These are phyloP conservation scores for Oreochromis mossambicus DNA, from an alignment of 2,797 vertebrate species.

Conservation along the genomic window DNA sequence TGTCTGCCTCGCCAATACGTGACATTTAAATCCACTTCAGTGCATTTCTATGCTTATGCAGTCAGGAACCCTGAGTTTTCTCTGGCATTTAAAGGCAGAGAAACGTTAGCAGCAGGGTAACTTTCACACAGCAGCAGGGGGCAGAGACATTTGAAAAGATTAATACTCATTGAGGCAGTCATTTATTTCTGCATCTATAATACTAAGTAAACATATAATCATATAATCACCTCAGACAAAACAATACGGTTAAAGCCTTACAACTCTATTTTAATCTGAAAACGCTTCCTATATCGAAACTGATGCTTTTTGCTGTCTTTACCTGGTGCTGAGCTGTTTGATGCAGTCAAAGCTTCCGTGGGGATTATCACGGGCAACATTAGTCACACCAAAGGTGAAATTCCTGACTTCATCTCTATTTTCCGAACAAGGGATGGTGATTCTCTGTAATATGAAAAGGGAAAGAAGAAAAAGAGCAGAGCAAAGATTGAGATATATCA, in stretches of 20 bases:
- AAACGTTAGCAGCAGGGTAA: slow-evolving; percentile 2
- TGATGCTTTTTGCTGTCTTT: not conserved
- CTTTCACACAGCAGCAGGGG: not conserved
- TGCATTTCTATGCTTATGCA: not conserved
- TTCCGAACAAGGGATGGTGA: slow-evolving; percentile 80
- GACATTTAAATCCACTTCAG: not conserved
- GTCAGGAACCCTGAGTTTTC: not conserved
- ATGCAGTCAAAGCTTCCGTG: slow-evolving; percentile 91
- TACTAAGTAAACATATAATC: not conserved
- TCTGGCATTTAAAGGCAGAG: slow-evolving; percentile 10
- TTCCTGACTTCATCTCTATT: slow-evolving; percentile 67
- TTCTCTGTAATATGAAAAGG: slow-evolving; percentile 72
- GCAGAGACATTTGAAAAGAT: slow-evolving; percentile 7
- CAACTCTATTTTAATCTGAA: not conserved
- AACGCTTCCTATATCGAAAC: not conserved
- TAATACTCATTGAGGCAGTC: not conserved
- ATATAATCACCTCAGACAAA: not conserved
- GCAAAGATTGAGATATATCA: not conserved
- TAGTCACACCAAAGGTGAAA: slow-evolving; percentile 86
- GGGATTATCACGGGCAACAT: slow-evolving; percentile 84
- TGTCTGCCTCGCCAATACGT: not conserved
- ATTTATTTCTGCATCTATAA: not conserved
- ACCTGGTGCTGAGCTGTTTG: slow-evolving; percentile 83
- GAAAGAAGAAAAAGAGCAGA: not conserved
- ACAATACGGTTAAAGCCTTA: not conserved